phyloP scores from a whole-genome alignment of 2,113 vertebrate species.

The Strix aluco region DNA sequence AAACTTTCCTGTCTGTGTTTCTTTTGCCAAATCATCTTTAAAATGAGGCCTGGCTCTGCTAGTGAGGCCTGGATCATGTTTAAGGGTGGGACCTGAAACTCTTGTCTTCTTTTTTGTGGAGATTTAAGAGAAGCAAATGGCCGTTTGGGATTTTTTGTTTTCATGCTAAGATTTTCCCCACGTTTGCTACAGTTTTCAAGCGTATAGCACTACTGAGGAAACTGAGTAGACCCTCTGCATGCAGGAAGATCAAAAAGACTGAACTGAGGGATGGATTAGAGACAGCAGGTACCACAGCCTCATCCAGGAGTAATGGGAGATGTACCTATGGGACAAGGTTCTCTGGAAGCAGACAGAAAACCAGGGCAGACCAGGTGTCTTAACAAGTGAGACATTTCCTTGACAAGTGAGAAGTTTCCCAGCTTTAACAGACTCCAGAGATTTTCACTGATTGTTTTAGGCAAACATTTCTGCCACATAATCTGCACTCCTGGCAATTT shows the following conservation, averaged over 20 bases:
- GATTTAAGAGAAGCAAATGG: background rate
- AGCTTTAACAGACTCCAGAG: background rate
- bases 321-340: background rate
- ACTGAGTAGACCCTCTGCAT: background rate
- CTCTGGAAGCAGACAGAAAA: background rate
- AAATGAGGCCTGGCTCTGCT: constrained; percentile 3
- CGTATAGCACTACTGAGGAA: background rate
- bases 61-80: background rate
- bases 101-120: background rate
- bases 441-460: background rate
- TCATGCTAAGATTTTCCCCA: background rate
- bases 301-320: background rate
- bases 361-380: background rate
- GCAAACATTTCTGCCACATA: background rate
- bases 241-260: background rate
- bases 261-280: background rate
- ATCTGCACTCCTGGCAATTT: background rate
- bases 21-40: constrained; percentile 17
- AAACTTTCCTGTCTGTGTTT: background rate
- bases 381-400: background rate
- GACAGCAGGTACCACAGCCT: background rate
- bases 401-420: background rate
- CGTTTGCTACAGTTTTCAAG: background rate
- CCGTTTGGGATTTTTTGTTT: background rate
- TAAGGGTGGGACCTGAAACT: constrained; percentile 28